A percentile compares a stretch with the other conserved stretches of the same genome.
Conservation (phyloP, 2,888 invertebrate genomes). For the Mylabris sibirica region DNA sequence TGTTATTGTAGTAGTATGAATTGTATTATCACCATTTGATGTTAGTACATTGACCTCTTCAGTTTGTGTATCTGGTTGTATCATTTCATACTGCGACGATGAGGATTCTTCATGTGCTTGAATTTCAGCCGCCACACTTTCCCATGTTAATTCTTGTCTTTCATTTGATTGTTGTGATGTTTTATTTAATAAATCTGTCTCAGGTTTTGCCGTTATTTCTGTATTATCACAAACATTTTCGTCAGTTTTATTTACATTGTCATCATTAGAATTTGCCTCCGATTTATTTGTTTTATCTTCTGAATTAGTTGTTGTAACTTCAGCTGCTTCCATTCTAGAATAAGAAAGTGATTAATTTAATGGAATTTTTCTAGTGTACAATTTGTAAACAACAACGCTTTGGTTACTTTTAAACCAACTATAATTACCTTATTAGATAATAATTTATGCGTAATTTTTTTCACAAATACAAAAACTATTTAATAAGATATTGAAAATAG, state of each 20-base stretch:
- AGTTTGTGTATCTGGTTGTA: neutral
- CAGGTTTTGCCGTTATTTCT: neutral
- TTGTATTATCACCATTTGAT: neutral
- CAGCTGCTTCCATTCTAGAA: constrained; percentile 10
- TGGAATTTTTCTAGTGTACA: neutral
- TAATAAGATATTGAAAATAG: neutral
- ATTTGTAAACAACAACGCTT: constrained; percentile 28
- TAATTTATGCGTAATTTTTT: neutral
- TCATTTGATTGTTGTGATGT: neutral
- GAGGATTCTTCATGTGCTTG: constrained; percentile 16
- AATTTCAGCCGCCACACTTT: constrained; percentile 30
- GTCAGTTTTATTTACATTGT: constrained; percentile 2
- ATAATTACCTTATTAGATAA: constrained; percentile 33
- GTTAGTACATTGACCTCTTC: neutral
- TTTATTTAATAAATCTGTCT: neutral
- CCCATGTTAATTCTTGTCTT: constrained; percentile 29
- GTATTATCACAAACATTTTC: neutral
- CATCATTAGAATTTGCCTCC: neutral
- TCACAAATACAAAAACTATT: neutral
- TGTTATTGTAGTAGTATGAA: neutral
- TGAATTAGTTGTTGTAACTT: constrained; percentile 5
- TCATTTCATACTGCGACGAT: neutral
- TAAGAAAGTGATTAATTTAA: neutral
- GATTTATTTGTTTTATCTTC: neutral
- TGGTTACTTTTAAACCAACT: constrained; percentile 21